Conservation (phyloP, 2,888 invertebrate species). For the Calameuta pallipes region DNA sequence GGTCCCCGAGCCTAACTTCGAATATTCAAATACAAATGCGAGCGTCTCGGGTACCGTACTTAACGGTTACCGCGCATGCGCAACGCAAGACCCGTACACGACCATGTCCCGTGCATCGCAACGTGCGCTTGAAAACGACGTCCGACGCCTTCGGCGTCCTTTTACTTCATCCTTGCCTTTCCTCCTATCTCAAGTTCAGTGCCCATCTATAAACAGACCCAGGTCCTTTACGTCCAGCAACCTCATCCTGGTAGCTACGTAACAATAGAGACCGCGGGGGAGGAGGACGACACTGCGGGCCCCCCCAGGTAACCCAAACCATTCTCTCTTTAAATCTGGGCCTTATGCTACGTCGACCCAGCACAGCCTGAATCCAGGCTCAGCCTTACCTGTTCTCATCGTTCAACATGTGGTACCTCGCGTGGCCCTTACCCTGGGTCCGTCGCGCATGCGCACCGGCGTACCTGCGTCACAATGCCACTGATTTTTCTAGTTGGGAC, state of each 20-base stretch:
- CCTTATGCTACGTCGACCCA: background rate
- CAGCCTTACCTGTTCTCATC: slow-evolving; percentile 21
- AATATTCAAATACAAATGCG: slow-evolving; percentile 3
- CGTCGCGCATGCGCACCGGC: background rate
- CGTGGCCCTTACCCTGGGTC: background rate
- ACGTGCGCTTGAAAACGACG: background rate
- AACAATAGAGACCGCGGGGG: background rate
- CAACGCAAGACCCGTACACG: slow-evolving; percentile 19
- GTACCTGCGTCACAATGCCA: slow-evolving; percentile 9
- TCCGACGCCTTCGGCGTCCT: background rate
- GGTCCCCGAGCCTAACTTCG: too few species aligned
- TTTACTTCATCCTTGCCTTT: background rate
- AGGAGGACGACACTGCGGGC: slow-evolving; percentile 27
- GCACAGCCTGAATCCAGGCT: background rate
- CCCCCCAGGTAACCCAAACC: slow-evolving; percentile 36
- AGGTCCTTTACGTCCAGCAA: slow-evolving; percentile 23
- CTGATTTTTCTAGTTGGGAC: slow-evolving; percentile 16
- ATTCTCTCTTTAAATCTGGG: background rate
- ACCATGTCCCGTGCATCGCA: background rate
- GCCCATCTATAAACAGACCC: slow-evolving; percentile 33
- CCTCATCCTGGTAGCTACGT: background rate
- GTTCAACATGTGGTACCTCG: background rate
- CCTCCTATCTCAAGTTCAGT: slow-evolving; percentile 27
- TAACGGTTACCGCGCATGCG: slow-evolving; percentile 36
- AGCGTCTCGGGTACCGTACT: slow-evolving; percentile 17